Conservation (phyloP, 2,113 vertebrate species). For the Rhinopomastus cyanomelas region DNA sequence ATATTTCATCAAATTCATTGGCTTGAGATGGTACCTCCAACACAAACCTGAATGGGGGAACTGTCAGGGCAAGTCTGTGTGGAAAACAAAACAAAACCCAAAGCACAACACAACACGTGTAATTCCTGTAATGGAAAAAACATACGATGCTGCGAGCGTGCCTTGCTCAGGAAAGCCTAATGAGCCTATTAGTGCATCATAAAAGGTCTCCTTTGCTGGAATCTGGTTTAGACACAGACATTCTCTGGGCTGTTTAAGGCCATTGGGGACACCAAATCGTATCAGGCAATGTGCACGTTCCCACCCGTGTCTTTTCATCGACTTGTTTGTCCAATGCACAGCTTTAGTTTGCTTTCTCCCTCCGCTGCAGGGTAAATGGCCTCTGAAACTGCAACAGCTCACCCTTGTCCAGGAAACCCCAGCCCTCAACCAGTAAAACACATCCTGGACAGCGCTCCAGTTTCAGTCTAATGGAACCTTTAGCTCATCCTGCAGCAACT, state of each 20-base stretch:
- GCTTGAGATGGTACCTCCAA: slow-evolving; percentile 73
- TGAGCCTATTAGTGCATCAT: slow-evolving; percentile 28
- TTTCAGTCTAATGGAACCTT: not conserved
- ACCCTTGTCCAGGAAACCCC: not conserved
- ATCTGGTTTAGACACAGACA: slow-evolving; percentile 45
- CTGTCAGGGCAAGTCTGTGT: slow-evolving; percentile 71
- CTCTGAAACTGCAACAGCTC: not conserved
- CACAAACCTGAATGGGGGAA: slow-evolving; percentile 70
- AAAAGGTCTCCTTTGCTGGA: slow-evolving; percentile 42
- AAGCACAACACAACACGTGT: slow-evolving; percentile 65
- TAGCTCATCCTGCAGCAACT: not conserved
- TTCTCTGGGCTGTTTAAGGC: slow-evolving; percentile 45
- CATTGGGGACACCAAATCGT: slow-evolving; percentile 48
- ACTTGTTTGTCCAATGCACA: not conserved
- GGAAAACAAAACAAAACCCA: slow-evolving; percentile 70
- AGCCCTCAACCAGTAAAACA: not conserved
- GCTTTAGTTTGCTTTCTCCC: not conserved
- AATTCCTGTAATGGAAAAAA: slow-evolving; percentile 66
- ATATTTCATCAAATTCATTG: slow-evolving; percentile 77
- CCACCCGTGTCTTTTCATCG: not conserved
- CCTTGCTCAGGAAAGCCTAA: slow-evolving; percentile 35
- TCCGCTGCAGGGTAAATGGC: not conserved
- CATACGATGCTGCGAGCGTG: not conserved
- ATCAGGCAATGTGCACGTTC: not conserved
- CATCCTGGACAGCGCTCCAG: not conserved